Conservation (phyloP, 2,113 vertebrate genomes). For the Myxocyprinus asiaticus region DNA sequence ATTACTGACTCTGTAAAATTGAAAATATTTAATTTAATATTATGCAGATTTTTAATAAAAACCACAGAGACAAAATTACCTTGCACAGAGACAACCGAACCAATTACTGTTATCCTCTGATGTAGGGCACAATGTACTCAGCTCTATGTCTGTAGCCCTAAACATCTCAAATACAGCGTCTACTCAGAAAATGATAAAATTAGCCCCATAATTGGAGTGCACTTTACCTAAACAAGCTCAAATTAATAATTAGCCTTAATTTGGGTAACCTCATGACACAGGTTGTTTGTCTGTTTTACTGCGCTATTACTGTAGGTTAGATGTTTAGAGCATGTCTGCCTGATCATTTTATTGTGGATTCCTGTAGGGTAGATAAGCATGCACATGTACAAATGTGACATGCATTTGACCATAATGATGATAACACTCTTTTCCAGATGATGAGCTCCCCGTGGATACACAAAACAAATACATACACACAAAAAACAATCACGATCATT, state of each 20-base stretch:
- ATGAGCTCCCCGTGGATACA: not conserved
- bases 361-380: not conserved
- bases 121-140: not conserved
- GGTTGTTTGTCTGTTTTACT: not conserved
- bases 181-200: slow-evolving; percentile 14
- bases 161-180: not conserved
- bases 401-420: not conserved
- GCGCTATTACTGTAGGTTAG: not conserved
- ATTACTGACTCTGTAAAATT: no score
- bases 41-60: no score
- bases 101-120: not conserved
- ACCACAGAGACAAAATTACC: no score
- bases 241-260: slow-evolving; percentile 9
- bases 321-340: no score
- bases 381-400: not conserved
- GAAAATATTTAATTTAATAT: no score
- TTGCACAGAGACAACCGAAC: not conserved
- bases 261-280: not conserved
- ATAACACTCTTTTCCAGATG: not conserved
- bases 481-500: not conserved
- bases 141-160: not conserved
- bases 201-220: not conserved
- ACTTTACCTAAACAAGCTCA: slow-evolving; percentile 20
- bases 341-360: not conserved
- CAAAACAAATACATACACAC: not conserved